A percentile compares a stretch with the other conserved stretches of the same genome.
Conservation (phyloP, 2,113 vertebrate species). For the Dromas ardeola region DNA sequence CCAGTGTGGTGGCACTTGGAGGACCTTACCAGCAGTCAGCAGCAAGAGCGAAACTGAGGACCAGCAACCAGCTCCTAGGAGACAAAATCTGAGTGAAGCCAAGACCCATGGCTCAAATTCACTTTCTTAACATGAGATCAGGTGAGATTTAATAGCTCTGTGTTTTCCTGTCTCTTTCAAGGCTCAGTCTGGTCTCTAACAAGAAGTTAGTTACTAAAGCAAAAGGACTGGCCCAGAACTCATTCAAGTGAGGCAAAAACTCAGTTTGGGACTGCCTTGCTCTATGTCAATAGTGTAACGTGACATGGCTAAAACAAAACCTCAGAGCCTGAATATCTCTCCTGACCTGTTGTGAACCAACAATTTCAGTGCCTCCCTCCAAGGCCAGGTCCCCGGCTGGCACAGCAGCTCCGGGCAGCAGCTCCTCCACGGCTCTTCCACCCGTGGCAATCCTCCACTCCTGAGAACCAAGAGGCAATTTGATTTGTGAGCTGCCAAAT, state of each 20-base stretch:
- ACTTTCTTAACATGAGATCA: not conserved
- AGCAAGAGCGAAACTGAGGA: not conserved
- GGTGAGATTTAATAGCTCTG: not conserved
- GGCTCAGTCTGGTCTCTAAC: not conserved
- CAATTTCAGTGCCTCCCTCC: not conserved
- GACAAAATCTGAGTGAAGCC: not conserved
- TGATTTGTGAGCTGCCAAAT: slow-evolving; percentile 52
- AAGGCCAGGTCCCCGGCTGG: not conserved
- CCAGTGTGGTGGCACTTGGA: not conserved
- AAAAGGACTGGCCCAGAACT: not conserved
- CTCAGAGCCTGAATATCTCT: not conserved
- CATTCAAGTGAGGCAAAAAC: not conserved
- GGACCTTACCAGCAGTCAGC: not conserved
- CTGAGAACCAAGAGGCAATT: not conserved
- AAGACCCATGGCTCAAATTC: not conserved
- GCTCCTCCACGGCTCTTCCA: not conserved
- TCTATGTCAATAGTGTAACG: not conserved
- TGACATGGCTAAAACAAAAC: not conserved
- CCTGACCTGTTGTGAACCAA: not conserved
- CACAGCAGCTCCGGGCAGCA: not conserved
- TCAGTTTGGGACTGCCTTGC: not conserved
- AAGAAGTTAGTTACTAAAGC: not conserved
- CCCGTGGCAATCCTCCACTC: not conserved
- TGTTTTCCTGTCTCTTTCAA: not conserved
- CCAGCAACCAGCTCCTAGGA: not conserved